Base-by-base conservation (phyloP, 2,797 vertebrate genomes). In the Sus cebifrons region DNA sequence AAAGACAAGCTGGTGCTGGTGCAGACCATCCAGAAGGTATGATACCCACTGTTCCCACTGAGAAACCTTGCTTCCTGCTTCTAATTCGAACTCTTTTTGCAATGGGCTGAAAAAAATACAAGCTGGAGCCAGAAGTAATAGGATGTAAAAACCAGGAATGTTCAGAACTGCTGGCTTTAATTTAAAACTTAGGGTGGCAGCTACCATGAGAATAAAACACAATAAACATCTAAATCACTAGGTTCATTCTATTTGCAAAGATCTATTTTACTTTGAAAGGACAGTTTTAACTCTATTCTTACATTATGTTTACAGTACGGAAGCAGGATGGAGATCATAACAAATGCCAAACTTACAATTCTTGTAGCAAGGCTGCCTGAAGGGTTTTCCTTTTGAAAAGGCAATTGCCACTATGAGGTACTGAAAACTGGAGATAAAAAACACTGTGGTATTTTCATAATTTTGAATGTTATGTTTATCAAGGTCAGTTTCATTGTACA, bases 341-440 rank as follows among this genome's bases (percentile, higher is more conserved):
- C 36, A 56, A 93, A 95, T 49, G 20, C n/a, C 78, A 93, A 79
- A 98, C 99, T 98, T 99, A 99, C 99, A 99, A 92, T 99, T 99
- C 97, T 99, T 99, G 98, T 99, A 99, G 99, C 99, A 99, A 10
- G 99, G 99, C 97, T 99, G 99, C 95, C 99, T 99, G 98, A 99
- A 99, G 65, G 99, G 99, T 98, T 99, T 99, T 97, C 99, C 99
- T 99, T 99, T 99, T 97, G 99, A 99, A 98, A 99, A 99, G 95
- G 99, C 99, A 54, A 99, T 97, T 71, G 99, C 99, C 90, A 99
- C 99, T 70, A 99, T 99, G 97, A 99, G 99, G 99, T 99, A 99
- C 98, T 99, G 99, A 98, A 99, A 99, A 97, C 98, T 99, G 96
- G 99, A 99, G 98, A 99, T 98, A 97, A 99, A 99, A 98, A 99